Evolutionary conservation across 53 echinoderm and acorn worm species (phyloP), one percentile per base, ranked within the genome.

Genomic region (Holothuria leucospilota): DNA sequence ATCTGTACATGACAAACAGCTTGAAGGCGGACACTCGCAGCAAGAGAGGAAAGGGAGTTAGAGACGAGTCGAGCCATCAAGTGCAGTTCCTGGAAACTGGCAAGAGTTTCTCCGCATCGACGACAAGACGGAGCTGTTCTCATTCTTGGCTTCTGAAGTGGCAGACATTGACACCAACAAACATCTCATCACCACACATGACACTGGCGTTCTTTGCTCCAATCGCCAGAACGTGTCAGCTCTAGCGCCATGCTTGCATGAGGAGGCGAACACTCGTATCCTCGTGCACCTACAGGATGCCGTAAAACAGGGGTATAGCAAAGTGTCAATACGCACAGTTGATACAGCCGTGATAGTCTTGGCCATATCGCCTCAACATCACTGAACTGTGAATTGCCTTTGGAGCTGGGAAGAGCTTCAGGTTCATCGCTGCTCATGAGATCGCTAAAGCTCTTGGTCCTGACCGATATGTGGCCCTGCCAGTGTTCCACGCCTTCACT

Each of bases 261-360:
- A 90, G 85, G 86, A 69, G 68, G 78, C 79, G 29, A 85, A 86
- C 90, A 90, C 81, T 29, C 70, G 86, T 16, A 77, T 90, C 30
- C 62, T 82, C 26, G 41, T 90, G 56, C 90, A 90, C 49, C 80
- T 59, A 71, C 59, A 86, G n/a, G n/a, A n/a, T n/a, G n/a, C n/a
- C n/a, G n/a, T n/a, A n/a, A n/a, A n/a, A n/a, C n/a, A n/a, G n/a
- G n/a, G n/a, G n/a, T n/a, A n/a, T n/a, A 58, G 68, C n/a, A 46
- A 70, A 79, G 62, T 86, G 51, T 85, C 60, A 56, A 68, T 90
- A 40, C 81, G 63, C 30, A 86, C 89, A 65, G 86, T 90, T 34
- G 75, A 90, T 68, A 86, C 83, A 42, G 82, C 81, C 26, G 90
- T 90, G 69, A 51, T 86, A 61, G 64, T 90, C 21, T 20, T 90